Conservation (phyloP, 2,113 vertebrate genomes). For the Genyomyrus donnyi region DNA sequence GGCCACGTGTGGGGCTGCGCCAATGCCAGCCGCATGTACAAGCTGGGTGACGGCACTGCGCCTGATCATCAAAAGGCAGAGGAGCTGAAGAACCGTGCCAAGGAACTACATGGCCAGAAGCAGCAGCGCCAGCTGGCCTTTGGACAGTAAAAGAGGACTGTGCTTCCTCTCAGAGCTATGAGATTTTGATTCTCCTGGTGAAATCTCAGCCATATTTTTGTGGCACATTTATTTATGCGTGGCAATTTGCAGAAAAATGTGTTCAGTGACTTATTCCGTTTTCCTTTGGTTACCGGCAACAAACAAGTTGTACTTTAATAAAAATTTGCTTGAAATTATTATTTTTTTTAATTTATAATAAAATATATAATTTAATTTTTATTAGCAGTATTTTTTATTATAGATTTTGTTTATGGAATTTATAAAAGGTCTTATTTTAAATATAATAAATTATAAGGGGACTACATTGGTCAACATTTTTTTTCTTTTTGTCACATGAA, state of each 20-base stretch:
- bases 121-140: constrained; percentile 56
- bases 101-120: constrained; percentile 67
- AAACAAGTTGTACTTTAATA: not conserved
- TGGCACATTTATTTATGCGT: not conserved
- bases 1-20: constrained; percentile 88
- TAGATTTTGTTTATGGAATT: not conserved
- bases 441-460: not conserved
- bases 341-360: not conserved
- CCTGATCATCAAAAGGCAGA: constrained; percentile 80
- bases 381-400: not conserved
- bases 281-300: not conserved
- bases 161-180: not conserved
- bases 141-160: constrained; percentile 47
- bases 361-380: not conserved
- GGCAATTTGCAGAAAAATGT: not conserved
- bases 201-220: not conserved
- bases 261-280: not conserved
- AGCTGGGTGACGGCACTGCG: constrained; percentile 75
- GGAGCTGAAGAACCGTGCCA: constrained; percentile 77
- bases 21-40: constrained; percentile 94
- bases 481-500: not conserved
- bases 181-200: not conserved
- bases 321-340: not conserved
- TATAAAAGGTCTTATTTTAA: not conserved
- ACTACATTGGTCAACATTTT: not conserved